Conservation (phyloP, 2,888 invertebrate genomes). For the Nymphalis c-album region DNA sequence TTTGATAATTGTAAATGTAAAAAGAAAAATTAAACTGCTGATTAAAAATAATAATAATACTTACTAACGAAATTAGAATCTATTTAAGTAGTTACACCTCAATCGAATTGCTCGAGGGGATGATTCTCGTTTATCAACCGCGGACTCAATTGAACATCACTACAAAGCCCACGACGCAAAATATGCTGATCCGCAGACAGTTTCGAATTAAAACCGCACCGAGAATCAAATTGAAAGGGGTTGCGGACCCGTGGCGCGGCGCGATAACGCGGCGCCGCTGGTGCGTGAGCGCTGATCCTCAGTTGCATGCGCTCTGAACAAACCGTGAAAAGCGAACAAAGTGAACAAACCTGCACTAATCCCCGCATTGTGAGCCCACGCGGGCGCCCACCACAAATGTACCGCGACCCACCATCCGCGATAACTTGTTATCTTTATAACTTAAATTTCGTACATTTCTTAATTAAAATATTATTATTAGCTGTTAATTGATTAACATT, state of each 20-base stretch:
- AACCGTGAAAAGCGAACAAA: constrained; percentile 54
- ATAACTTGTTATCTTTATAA: constrained; percentile 9
- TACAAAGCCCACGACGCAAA: constrained; percentile 63
- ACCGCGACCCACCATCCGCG: constrained; percentile 48
- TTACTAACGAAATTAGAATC: neutral
- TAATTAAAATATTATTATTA: too few species aligned
- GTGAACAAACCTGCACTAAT: constrained; percentile 66
- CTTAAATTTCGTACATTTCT: neutral
- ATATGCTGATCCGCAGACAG: constrained; percentile 74
- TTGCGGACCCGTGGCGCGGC: constrained; percentile 58
- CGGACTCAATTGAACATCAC: constrained; percentile 60
- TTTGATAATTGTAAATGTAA: too few species aligned
- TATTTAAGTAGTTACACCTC: constrained; percentile 15
- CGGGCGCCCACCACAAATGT: constrained; percentile 39
- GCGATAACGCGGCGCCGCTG: constrained; percentile 64
- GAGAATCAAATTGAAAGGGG: constrained; percentile 66
- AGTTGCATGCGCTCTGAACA: constrained; percentile 56
- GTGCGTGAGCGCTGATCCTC: constrained; percentile 59
- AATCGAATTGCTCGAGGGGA: constrained; percentile 37
- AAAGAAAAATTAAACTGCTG: too few species aligned
- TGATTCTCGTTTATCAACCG: constrained; percentile 63
- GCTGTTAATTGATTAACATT: too few species aligned
- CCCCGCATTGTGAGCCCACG: constrained; percentile 57
- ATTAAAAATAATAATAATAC: neutral
- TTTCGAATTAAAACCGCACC: constrained; percentile 67